A percentile compares a stretch with the other conserved stretches of the same genome.
These are phyloP conservation scores for Oceanodroma leucorhoa DNA, from an alignment of 2,797 vertebrate species.

Conservation along the genomic window DNA sequence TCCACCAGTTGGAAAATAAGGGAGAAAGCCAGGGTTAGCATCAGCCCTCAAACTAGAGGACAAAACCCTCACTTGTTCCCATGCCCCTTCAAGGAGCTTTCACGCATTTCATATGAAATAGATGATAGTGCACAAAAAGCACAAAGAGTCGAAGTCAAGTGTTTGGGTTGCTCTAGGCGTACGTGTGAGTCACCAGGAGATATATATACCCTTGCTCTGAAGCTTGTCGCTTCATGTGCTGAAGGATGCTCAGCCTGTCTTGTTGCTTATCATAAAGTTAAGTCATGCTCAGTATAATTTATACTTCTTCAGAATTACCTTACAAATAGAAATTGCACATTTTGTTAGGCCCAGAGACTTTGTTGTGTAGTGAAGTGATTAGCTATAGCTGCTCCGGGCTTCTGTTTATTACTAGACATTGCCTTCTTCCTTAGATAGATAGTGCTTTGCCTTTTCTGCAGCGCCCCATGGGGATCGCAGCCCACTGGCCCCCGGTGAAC, in stretches of 20 bases:
- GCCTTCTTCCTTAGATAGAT: neutral
- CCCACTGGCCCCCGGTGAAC: fast-evolving
- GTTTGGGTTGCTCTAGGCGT: neutral
- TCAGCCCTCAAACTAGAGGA: neutral
- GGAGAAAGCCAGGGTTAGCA: neutral
- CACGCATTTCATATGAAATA: neutral
- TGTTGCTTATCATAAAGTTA: neutral
- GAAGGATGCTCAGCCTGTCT: neutral
- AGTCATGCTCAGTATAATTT: fast-evolving
- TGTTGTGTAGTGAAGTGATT: neutral
- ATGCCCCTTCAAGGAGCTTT: neutral
- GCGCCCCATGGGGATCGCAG: fast-evolving
- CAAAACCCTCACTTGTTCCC: neutral
- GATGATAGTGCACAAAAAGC: neutral
- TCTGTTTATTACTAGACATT: neutral
- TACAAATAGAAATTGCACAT: neutral
- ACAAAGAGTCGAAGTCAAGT: neutral
- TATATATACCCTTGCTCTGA: neutral
- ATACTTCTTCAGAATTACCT: neutral
- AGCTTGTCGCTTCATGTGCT: neutral
- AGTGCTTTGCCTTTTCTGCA: neutral
- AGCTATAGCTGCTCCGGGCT: neutral
- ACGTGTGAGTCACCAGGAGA: neutral
- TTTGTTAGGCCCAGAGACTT: neutral
- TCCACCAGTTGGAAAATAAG: neutral